Evolutionary conservation across 2,113 vertebrate species (phyloP), one percentile per base, ranked within the genome.

Genomic region (Gambusia holbrooki): DNA sequence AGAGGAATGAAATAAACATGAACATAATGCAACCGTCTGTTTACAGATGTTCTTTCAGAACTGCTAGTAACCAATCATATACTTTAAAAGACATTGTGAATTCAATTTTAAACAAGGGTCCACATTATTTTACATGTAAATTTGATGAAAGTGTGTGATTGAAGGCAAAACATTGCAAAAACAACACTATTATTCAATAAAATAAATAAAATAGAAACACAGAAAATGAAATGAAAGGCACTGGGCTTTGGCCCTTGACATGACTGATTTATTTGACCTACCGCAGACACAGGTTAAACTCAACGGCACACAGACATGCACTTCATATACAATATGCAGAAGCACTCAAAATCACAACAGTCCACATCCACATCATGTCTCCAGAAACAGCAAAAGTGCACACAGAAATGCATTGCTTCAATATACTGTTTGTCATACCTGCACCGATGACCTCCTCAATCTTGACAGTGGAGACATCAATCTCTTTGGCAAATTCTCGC

Each of bases 391-490:
- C 30, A 11, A 27, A 40, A 11, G 62, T 25, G 13, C 6, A 63
- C 1, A 17, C 42, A 63, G 0, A n/a, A 58, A 58, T 58, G 0
- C 22, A n/a, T 58, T n/a, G n/a, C 66, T 19, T 8, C 25, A 33
- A 27, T 42, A 27, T 10, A 13, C 7, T 66, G 48, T 33, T 19
- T 4, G 51, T 27, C 66, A 14, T 95, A 99, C 98, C 98, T 96
- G 98, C 98, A 84, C 98, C 98, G 60, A 99, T 99, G 92, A 99
- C 98, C 89, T 99, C 97, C 89, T 99, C 98, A 30, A 99, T 99
- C 94, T 99, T 99, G 92, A 99, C 98, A 19, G 98, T 98, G 82
- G 98, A 99, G 40, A 99, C 98, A 8, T 99, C 98, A 0, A 99
- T 99, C 90, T 99, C 98, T 93, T 99, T 99, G 92, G 98, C 98